Conservation (phyloP, 2,888 invertebrate species). For the Nephrotoma appendiculata region DNA sequence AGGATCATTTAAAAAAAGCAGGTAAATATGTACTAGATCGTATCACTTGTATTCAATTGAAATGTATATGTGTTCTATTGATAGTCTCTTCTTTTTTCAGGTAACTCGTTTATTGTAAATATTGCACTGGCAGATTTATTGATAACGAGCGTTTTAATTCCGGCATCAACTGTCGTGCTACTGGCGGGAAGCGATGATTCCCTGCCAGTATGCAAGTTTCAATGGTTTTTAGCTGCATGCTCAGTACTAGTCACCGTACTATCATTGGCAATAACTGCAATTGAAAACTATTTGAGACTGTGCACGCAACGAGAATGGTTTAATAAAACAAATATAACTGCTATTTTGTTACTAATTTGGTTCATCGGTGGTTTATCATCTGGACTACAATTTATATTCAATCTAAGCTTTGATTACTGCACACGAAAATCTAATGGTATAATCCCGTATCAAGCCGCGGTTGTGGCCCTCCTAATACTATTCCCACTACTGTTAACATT, state of each 20-base stretch:
- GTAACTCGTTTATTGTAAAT: conserved; percentile 54
- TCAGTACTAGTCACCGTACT: conserved; percentile 51
- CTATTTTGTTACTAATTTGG: conserved; percentile 42
- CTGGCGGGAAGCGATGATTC: conserved; percentile 47
- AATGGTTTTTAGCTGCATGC: conserved; percentile 50
- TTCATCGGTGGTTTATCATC: conserved; percentile 38
- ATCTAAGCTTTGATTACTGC: conserved; percentile 55
- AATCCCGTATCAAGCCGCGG: conserved; percentile 39
- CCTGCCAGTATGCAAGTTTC: conserved; percentile 43
- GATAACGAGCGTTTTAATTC: conserved; percentile 52
- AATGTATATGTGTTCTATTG: neutral
- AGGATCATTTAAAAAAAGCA: conserved; percentile 50
- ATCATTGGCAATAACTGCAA: conserved; percentile 45
- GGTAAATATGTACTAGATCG: conserved; percentile 29
- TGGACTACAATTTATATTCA: conserved; percentile 43
- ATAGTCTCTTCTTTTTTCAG: conserved; percentile 26
- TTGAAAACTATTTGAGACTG: conserved; percentile 49
- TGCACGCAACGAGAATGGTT: conserved; percentile 36
- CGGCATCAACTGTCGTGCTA: conserved; percentile 52
- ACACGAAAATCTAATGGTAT: conserved; percentile 38
- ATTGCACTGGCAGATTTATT: conserved; percentile 57
- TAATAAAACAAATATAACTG: conserved; percentile 33
- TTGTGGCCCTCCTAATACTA: conserved; percentile 41
- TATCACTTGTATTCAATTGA: neutral
- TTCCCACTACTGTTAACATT: conserved; percentile 42